Evolutionary conservation across 1,140 invertebrate genomes (phyloP).

Genomic region (Brachionus paranguensis): DNA sequence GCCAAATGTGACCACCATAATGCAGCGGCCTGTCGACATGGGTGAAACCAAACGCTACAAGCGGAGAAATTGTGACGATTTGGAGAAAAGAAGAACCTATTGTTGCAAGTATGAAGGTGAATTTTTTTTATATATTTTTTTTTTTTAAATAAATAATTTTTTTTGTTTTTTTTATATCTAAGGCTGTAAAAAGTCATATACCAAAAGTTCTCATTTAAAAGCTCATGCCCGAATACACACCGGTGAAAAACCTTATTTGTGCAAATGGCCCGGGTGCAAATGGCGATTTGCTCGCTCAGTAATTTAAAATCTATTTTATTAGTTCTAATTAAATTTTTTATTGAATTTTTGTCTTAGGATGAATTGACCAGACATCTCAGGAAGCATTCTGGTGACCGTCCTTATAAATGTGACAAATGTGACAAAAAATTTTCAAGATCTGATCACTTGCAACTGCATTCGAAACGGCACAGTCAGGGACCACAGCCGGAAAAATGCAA

Average conservation of each 20-base stretch:
- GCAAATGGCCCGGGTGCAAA: conserved; percentile 74
- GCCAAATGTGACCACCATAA: conserved; percentile 35
- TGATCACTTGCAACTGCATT: conserved; percentile 68
- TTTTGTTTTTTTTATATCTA: background rate
- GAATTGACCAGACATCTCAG: conserved; percentile 59
- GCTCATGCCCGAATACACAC: conserved; percentile 63
- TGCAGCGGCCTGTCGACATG: conserved; percentile 34
- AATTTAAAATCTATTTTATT: background rate
- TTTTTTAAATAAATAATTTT: background rate
- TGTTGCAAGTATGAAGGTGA: conserved; percentile 39
- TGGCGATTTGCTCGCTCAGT: conserved; percentile 73
- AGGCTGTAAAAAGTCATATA: conserved; percentile 67
- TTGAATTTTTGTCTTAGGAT: conserved; percentile 6
- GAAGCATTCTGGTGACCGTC: conserved; percentile 91
- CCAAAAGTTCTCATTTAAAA: conserved; percentile 68
- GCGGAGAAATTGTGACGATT: conserved; percentile 30
- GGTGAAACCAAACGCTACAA: conserved; percentile 39
- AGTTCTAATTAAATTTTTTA: background rate
- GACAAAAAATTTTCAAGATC: conserved; percentile 85
- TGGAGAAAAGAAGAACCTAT: conserved; percentile 38
- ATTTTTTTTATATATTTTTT: background rate
- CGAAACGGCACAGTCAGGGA: background rate
- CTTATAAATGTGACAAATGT: conserved; percentile 91
- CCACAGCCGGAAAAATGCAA: background rate
- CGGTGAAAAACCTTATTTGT: conserved; percentile 69